Evolutionary conservation across 1,140 invertebrate species (phyloP).

Genomic region (Calephelis nemesis): DNA sequence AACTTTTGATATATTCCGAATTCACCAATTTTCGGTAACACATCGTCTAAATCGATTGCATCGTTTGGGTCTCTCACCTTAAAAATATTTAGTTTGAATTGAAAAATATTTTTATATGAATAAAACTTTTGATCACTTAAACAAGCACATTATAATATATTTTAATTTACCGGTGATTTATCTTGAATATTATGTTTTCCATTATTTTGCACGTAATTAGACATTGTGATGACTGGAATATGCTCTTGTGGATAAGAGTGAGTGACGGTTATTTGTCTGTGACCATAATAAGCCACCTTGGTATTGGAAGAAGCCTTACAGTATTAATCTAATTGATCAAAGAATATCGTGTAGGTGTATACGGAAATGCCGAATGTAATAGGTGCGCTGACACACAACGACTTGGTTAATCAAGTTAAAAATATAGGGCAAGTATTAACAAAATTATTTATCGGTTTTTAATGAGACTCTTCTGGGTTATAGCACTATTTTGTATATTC

Average conservation of each 20-base stretch:
- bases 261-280: slow-evolving; percentile 44
- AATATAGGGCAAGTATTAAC: too few relatives aligned
- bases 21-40: slow-evolving; percentile 91
- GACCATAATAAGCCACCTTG: slow-evolving; percentile 54
- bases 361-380: slow-evolving; percentile 32
- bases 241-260: slow-evolving; percentile 18
- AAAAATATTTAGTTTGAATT: slow-evolving; percentile 26
- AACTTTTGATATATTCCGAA: slow-evolving; percentile 93
- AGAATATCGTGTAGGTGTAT: slow-evolving; percentile 38
- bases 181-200: slow-evolving; percentile 39
- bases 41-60: slow-evolving; percentile 87
- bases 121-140: too few relatives aligned
- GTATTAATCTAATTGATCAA: slow-evolving; percentile 72
- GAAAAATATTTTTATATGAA: background rate
- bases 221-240: slow-evolving; percentile 12
- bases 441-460: too few relatives aligned
- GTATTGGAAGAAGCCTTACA: slow-evolving; percentile 62
- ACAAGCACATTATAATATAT: slow-evolving; percentile 2
- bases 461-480: too few relatives aligned
- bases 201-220: slow-evolving; percentile 14
- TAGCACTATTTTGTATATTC: too few relatives aligned
- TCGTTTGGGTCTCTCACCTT: slow-evolving; percentile 53
- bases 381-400: background rate
- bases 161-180: slow-evolving; percentile 44
- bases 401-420: background rate